Percentiles rank a stretch among this genome's conserved stretches.
Conservation (phyloP, 2,797 vertebrate species). For the Gymnocypris eckloni region DNA sequence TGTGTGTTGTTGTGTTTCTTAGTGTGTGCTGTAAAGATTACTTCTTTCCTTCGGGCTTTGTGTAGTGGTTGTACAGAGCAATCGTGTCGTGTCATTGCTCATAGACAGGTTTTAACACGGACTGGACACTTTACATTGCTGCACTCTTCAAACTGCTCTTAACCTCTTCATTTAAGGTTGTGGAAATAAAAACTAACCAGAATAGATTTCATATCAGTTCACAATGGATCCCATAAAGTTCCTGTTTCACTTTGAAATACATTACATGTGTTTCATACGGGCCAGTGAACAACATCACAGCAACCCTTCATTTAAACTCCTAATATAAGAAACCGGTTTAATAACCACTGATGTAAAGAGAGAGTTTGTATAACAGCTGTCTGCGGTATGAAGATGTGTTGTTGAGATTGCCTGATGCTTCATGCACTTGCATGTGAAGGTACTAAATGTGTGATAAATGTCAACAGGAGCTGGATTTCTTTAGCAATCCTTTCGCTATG, state of each 20-base stretch:
- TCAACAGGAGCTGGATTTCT: slow-evolving; percentile 43
- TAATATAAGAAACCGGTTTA: neutral
- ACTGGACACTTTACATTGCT: neutral
- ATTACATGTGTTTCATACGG: neutral
- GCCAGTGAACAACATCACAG: neutral
- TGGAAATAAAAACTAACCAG: neutral
- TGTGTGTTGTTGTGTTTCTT: neutral
- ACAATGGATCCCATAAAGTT: neutral
- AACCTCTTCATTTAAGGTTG: neutral
- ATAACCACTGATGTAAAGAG: neutral
- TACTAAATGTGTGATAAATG: neutral
- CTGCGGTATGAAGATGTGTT: neutral
- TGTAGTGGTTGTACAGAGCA: neutral
- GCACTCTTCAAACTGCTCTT: neutral
- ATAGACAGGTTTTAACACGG: neutral
- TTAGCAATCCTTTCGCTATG: slow-evolving; percentile 54
- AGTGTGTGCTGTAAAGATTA: neutral
- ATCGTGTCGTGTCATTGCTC: neutral
- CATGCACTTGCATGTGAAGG: neutral
- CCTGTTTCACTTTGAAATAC: neutral
- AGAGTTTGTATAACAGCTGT: neutral
- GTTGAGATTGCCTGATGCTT: neutral
- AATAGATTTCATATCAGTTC: neutral
- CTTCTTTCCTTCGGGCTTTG: neutral
- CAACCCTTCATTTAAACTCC: neutral